Evolutionary conservation across 2,888 invertebrate genomes (phyloP), one percentile per base, ranked within the genome.

Genomic region (Stenodema calcarata): DNA sequence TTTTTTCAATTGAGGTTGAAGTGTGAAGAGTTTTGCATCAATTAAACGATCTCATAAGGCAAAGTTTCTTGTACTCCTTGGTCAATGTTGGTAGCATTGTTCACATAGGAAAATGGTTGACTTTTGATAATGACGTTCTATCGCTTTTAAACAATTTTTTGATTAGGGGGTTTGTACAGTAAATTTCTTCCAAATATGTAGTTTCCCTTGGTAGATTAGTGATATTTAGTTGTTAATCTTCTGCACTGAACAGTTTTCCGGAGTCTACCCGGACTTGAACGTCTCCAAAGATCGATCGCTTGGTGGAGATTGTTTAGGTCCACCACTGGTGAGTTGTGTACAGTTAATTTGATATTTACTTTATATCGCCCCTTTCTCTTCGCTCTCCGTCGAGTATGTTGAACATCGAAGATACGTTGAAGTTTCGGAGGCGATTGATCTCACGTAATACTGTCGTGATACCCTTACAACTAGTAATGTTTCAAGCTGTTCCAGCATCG

Each of bases 121-220:
- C 87, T 80, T 88, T 88, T 88, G 87, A 87, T 88, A 88, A 84
- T 88, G 87, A 88, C 87, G 83, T 86, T 70, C 82, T 42, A 82
- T 69, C 12, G 82, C 82, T 82, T 82, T 28, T 82, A 69, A 82
- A 82, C 16, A 47, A 16, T 82, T 82, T n/a, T n/a, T 82, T 82
- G 82, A 82, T 82, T 82, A 82, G 82, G 70, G 82, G 23, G 35
- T 69, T 70, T 82, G 82, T 82, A 82, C 70, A 82, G 82, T 82
- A 30, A 69, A 50, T 69, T 70, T 70, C 82, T 70, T 82, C 70
- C 47, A 30, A 82, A 82, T 41, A 82, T 82, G 82, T 87, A 69
- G 83, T 82, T 78, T 84, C 42, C 35, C 73, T 62, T 62, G 41
- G 78, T 69, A 82, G 78, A 28, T 69, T 78, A 42, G 62, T 44